These are phyloP conservation scores for Raja brachyura DNA, from an alignment of 2,113 vertebrate species.

Conservation along the genomic window DNA sequence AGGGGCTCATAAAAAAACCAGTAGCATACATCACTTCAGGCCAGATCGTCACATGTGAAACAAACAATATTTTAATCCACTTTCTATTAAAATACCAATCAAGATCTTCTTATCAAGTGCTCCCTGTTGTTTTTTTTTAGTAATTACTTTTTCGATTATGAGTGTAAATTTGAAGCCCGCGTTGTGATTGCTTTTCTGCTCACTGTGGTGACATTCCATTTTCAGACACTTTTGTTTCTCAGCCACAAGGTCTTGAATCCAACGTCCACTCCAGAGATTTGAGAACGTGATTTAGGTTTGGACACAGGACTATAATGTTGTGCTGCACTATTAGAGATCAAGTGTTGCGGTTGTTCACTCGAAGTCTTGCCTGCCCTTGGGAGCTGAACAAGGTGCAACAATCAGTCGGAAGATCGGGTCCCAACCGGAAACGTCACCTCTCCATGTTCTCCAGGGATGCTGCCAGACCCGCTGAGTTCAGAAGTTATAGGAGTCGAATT, in stretches of 20 bases:
- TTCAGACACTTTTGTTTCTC: neutral
- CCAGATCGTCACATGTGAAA: neutral
- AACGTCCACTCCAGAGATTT: neutral
- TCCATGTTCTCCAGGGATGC: too few species aligned
- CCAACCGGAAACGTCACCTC: too few species aligned
- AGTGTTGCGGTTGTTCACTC: neutral
- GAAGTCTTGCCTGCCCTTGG: neutral
- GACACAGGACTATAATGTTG: neutral
- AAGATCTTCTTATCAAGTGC: neutral
- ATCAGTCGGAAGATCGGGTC: too few species aligned
- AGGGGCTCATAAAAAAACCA: neutral
- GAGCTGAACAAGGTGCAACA: neutral
- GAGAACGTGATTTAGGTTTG: neutral
- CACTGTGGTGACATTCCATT: neutral
- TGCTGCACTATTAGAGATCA: neutral
- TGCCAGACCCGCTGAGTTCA: too few species aligned
- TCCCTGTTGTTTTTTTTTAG: neutral
- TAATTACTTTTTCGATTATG: neutral
- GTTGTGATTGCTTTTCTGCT: neutral
- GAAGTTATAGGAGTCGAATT: too few species aligned
- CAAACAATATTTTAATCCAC: neutral
- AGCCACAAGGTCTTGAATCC: neutral
- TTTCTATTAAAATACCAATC: neutral
- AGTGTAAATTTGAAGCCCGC: neutral
- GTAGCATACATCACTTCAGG: neutral